Evolutionary conservation across 2,888 invertebrate genomes (phyloP), one percentile per base, ranked within the genome.

Genomic region (Lithophane semibrunnea): DNA sequence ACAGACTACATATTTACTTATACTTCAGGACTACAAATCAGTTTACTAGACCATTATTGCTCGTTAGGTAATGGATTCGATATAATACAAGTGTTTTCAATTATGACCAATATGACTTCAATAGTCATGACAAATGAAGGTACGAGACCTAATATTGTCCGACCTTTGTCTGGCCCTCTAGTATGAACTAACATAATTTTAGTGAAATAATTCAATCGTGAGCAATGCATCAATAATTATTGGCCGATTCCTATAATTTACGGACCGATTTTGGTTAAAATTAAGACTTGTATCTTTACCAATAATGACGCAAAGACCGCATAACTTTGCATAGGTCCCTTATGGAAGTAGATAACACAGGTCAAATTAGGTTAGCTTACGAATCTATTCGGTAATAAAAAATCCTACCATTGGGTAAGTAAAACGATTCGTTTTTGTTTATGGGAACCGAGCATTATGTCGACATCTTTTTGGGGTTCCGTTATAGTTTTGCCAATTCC

Each of bases 71-170:
- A 80, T 79, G 21, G 44, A 58, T 67, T 71, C 72, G 29, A 72
- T 84, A 13, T 63, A 71, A 60, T 84, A 79, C 44, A 58, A 67
- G 61, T 61, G 66, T 67, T 79, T 80, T 79, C 61, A 79, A 67
- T 80, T 72, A 84, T 67, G 37, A 52, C 24, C 58, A 79, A 63
- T 44, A 79, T 71, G 13, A 29, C 18, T 63, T n/a, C 21, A 80
- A 52, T 63, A 67, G 65, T 58, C 37, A 80, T 79, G 61, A 84
- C 37, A 67, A 84, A 80, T 84, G 79, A 37, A 79, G 71, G 49
- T 42, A 66, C 13, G 21, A 58, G 37, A 82, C 64, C 29, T 64
- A n/a, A 82, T 82, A 52, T 47, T 58, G 44, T 65, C 24, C n/a
- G 44, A 77, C 67, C 64, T 80, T 69, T 68, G 58, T 60, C 44